Evolutionary conservation across 1,140 invertebrate species (phyloP).

Genomic region (Chelonus insularis): DNA sequence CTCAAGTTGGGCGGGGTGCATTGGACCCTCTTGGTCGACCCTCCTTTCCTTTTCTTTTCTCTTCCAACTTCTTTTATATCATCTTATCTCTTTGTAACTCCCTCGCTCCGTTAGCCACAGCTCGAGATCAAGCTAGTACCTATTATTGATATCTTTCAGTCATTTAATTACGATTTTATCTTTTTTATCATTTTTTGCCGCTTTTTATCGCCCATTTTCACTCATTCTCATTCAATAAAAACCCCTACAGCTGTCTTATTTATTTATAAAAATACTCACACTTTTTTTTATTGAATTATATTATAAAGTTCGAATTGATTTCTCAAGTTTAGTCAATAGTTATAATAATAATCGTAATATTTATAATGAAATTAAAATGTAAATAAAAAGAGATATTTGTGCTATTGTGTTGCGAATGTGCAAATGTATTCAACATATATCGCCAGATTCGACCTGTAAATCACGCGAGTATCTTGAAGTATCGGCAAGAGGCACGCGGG

Average conservation of each 20-base stretch:
- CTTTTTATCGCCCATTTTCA: no score
- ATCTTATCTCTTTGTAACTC: slow-evolving; percentile 33
- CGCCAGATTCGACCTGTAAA: slow-evolving; percentile 28
- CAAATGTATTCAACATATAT: background rate
- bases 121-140: background rate
- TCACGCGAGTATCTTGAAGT: slow-evolving; percentile 26
- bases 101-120: slow-evolving; percentile 15
- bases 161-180: no score
- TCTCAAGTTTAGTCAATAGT: no score
- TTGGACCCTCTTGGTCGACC: slow-evolving; percentile 28
- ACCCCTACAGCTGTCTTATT: no score
- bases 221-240: no score
- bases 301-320: no score
- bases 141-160: slow-evolving; percentile 4
- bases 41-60: slow-evolving; percentile 32
- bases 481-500: slow-evolving; percentile 24
- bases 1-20: slow-evolving; percentile 48
- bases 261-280: no score
- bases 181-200: no score
- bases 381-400: background rate
- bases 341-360: no score
- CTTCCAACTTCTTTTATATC: slow-evolving; percentile 15
- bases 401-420: background rate
- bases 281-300: no score
- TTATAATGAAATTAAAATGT: no score